These are phyloP conservation scores for Formica selysi DNA, from an alignment of 1,140 invertebrate genomes.

Conservation along the genomic window DNA sequence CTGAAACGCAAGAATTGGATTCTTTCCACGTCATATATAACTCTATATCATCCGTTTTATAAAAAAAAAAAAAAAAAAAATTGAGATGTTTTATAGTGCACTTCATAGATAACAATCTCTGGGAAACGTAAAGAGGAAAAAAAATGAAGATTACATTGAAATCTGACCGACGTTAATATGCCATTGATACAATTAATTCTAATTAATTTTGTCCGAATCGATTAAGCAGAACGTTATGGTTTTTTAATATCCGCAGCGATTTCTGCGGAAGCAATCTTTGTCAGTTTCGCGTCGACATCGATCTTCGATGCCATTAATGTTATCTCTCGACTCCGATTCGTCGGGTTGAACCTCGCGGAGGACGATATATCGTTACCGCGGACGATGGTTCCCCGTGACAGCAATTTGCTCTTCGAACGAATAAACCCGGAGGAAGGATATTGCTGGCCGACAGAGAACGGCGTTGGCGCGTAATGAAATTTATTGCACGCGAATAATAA, in stretches of 20 bases:
- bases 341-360: background rate
- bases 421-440: background rate
- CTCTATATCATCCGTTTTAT: background rate
- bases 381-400: background rate
- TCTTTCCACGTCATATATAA: background rate
- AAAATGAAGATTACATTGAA: background rate
- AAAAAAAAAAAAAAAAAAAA: background rate
- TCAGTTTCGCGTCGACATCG: background rate
- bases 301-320: conserved; percentile 46
- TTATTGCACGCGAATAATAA: conserved; percentile 61
- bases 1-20: background rate
- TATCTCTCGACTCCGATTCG: conserved; percentile 28
- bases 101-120: background rate
- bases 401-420: conserved; percentile 47
- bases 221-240: background rate
- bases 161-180: background rate
- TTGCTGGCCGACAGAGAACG: conserved; percentile 6
- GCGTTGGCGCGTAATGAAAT: conserved; percentile 8
- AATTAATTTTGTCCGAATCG: background rate
- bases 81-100: background rate
- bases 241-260: conserved; percentile 25
- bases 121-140: background rate
- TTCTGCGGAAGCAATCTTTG: background rate
- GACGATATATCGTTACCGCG: conserved; percentile 4
- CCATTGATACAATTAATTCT: conserved; percentile 12